A percentile compares a stretch with the other conserved stretches of the same genome.
These are phyloP conservation scores for Centruroides sculpturatus DNA, from an alignment of 1,140 invertebrate species.

Conservation along the genomic window DNA sequence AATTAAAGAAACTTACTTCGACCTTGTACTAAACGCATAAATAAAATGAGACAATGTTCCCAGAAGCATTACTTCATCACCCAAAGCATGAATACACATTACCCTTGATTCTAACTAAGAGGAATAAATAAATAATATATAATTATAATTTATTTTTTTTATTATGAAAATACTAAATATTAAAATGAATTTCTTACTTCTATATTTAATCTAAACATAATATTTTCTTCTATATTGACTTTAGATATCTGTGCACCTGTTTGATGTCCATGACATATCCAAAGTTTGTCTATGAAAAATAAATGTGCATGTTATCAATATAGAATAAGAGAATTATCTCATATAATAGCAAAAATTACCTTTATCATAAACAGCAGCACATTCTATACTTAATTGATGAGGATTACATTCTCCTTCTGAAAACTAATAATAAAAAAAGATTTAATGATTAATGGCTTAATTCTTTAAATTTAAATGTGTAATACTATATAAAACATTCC, in stretches of 20 bases:
- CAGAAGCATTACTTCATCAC: constrained; percentile 28
- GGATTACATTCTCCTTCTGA: too few species aligned
- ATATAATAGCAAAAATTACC: constrained; percentile 17
- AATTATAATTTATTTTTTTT: not conserved
- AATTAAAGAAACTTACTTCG: constrained; percentile 17
- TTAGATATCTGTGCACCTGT: constrained; percentile 25
- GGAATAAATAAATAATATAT: too few species aligned
- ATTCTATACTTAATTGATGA: constrained; percentile 23
- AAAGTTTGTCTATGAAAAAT: constrained; percentile 26
- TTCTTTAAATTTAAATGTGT: too few species aligned
- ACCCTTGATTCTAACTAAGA: constrained; percentile 34
- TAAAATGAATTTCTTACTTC: constrained; percentile 24
- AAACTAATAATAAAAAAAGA: too few species aligned
- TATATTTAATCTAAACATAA: constrained; percentile 30
- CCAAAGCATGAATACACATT: constrained; percentile 30
- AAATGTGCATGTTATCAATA: not conserved
- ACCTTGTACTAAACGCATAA: constrained; percentile 25
- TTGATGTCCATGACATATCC: constrained; percentile 33
- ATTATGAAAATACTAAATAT: not conserved
- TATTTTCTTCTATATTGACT: constrained; percentile 25
- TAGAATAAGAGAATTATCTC: not conserved
- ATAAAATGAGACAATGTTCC: constrained; percentile 34
- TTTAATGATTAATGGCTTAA: too few species aligned
- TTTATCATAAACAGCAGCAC: constrained; percentile 22
- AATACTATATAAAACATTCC: too few species aligned